Evolutionary conservation across 2,888 invertebrate species (phyloP).

Genomic region (Harmothoe impar): DNA sequence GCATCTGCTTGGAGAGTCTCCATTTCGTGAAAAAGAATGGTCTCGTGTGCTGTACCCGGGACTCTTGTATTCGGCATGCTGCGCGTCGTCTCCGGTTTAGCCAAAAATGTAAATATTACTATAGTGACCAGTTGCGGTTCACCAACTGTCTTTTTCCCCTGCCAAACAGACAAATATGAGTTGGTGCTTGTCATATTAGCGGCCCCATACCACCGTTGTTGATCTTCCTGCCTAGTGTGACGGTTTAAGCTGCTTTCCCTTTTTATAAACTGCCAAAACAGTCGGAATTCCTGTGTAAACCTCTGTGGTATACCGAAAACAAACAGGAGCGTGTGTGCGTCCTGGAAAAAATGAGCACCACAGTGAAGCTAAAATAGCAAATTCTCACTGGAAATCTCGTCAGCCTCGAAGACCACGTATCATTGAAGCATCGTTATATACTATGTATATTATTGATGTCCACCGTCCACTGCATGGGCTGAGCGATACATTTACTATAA

Average conservation of each 20-base stretch:
- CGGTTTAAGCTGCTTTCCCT: background rate
- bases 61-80: background rate
- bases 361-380: no score
- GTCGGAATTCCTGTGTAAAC: no score
- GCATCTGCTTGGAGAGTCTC: background rate
- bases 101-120: background rate
- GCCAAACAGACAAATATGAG: background rate
- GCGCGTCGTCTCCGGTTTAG: background rate
- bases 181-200: background rate
- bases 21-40: background rate
- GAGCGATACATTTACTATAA: no score
- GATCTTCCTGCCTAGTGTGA: background rate
- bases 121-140: background rate
- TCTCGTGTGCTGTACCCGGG: background rate
- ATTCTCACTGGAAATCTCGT: no score
- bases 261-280: no score
- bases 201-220: background rate
- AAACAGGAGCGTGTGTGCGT: no score
- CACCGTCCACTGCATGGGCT: no score
- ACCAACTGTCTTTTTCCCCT: background rate
- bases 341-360: no score
- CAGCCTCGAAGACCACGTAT: no score
- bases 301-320: no score
- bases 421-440: no score
- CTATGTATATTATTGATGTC: no score